Conservation (phyloP, 2,797 vertebrate species). For the Brachymystax lenok region DNA sequence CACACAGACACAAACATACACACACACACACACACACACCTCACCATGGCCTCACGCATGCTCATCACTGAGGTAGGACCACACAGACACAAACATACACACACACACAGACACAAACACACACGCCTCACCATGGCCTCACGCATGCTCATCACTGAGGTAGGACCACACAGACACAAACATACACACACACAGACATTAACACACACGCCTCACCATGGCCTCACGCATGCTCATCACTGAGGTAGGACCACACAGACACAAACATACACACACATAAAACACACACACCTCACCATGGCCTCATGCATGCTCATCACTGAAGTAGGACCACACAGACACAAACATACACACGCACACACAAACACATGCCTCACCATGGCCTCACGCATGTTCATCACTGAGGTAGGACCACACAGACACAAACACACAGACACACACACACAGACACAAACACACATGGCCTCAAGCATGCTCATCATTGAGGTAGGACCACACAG, state of each 20-base stretch:
- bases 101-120: neutral
- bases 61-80: neutral
- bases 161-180: too few relatives aligned
- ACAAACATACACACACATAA: too few relatives aligned
- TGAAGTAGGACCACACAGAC: neutral
- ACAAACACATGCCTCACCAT: neutral
- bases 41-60: neutral
- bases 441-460: too few relatives aligned
- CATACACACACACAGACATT: too few relatives aligned
- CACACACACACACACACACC: too few relatives aligned
- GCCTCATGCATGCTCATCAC: neutral
- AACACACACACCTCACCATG: too few relatives aligned
- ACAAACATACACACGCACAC: neutral
- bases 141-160: too few relatives aligned
- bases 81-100: neutral
- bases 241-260: slow-evolving; percentile 78
- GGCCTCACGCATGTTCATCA: too few relatives aligned
- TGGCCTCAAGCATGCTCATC: too few relatives aligned
- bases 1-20: slow-evolving; percentile 4
- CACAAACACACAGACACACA: neutral
- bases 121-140: neutral
- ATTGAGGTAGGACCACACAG: too few relatives aligned
- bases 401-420: too few relatives aligned
- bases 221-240: slow-evolving; percentile 90
- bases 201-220: too few relatives aligned